Percentiles rank a stretch among this genome's conserved stretches.
phyloP scores from a whole-genome alignment of 2,113 vertebrate species.

The Climacteris rufus region DNA sequence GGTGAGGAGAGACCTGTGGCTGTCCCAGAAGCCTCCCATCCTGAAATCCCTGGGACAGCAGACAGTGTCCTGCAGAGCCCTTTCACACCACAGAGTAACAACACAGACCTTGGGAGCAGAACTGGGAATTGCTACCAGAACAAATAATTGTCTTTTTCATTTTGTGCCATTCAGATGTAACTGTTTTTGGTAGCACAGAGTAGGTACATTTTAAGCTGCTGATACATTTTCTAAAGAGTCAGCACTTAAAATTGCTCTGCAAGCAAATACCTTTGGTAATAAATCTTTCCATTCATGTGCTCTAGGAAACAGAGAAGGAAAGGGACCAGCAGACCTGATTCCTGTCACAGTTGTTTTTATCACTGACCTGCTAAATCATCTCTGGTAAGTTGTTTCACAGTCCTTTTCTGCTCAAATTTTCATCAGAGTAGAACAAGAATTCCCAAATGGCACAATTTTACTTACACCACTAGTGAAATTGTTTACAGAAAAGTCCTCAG shows the following conservation, averaged over 20 bases:
- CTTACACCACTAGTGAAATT: background rate
- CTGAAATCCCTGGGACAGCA: background rate
- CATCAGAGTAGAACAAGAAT: background rate
- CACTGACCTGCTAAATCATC: background rate
- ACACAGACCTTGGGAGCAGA: fast-evolving
- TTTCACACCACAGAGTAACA: background rate
- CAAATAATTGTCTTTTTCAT: background rate
- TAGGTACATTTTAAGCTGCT: background rate
- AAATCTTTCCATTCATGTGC: background rate
- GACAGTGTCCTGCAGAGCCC: background rate
- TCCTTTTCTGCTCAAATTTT: background rate
- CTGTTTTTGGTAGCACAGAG: background rate
- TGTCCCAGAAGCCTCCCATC: background rate
- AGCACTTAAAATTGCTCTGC: background rate
- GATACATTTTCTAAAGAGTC: background rate
- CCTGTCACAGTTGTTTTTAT: background rate
- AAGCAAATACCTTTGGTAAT: background rate
- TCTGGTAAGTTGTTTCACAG: background rate
- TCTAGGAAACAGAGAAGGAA: background rate
- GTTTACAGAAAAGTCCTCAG: background rate
- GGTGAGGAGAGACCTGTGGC: fast-evolving
- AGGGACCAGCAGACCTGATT: background rate
- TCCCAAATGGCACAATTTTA: background rate
- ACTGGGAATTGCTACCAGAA: background rate
- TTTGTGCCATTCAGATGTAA: background rate